Evolutionary conservation across 1,140 invertebrate species (phyloP), one percentile per base, ranked within the genome.

Genomic region (Heliothis subflexa): DNA sequence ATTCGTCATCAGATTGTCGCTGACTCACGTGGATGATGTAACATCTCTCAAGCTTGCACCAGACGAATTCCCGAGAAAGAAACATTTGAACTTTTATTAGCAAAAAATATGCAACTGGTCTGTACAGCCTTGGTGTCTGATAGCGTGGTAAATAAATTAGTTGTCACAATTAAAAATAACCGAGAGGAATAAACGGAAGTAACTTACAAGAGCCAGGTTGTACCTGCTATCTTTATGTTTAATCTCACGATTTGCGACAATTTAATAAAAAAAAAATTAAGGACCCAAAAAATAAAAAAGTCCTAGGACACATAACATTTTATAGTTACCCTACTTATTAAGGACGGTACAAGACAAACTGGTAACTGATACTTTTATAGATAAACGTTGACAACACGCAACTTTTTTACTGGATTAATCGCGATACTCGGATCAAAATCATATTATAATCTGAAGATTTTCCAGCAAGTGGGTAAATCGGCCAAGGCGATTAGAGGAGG

Each of bases 1-100:
- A 77, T 49, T 25, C 70, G 10, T 28, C 16, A 52, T 21, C 13
- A 77, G 52, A 57, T 54, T 18, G 45, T 71, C 54, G 68, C 54
- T 25, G 64, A 84, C 81, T 83, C 70, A 82, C 80, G 74, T 85
- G 83, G 77, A 89, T 93, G 92, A 93, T 93, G 90, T 92, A 93
- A 93, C 78, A 87, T 78, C 80, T 50, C 14, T 73, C 79, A 89
- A 84, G 86, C 85, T 93, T 93, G 83, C 90, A 90, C 83, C 79
- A 93, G 89, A 91, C 86, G 77, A 86, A 89, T 93, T 90, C 87
- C 86, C 85, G 78, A 81, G 85, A 86, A 85, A 83, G 64, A 86
- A 87, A 85, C 73, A 55, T 83, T 84, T 89, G 68, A 83, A 79
- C 68, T 62, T 74, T 81, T 78, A 74, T 71, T 74, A 84, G 66